Base-by-base conservation (phyloP, 2,113 vertebrate genomes). In the Hydrolagus affinis region DNA sequence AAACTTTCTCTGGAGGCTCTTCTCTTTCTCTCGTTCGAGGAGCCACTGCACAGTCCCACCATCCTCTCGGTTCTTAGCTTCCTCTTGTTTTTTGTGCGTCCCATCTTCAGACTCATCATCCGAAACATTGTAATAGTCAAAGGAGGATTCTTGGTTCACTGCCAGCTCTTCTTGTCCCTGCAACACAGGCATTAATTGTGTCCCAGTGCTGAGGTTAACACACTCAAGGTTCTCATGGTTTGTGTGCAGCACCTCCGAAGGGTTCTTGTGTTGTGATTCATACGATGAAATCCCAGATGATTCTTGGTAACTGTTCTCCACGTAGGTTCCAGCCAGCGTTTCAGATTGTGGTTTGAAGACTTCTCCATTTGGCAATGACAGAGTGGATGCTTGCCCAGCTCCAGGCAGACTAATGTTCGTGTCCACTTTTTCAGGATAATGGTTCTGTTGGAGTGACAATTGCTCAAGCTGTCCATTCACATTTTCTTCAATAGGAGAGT, bases 31-130 rank as follows among this genome's bases (percentile, higher is more conserved):
- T 78, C 98, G 90, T 90, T 99, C 97, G 1, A 99, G 89, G 23
- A 98, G 92, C 97, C 98, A 98, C 91, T 99, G 97, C 96, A 98
- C 98, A 0, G 97, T 98, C 60, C 97, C 97, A 15, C 96, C 95
- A 3, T 93, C 95, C 88, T 94, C 96, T 92, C 91, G 91, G 87
- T 88, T 96, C 89, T 92, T 96, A 89, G 94, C 94, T 86, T 95
- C 96, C 14, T 86, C 93, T 89, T 92, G 92, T 70, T 89, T 94
- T 89, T 94, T 98, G 89, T 93, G 94, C 87, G 93, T 93, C 86
- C 94, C 94, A 86, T 98, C 98, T 89, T 98, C 97, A 0, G 97
- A 95, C 89, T 98, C 96, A 0, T 99, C 97, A 59, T 99, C 97
- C 0, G 97, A 98, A 11, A 98, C 98, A 0, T 99, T 98, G 91